Evolutionary conservation across 2,113 vertebrate genomes (phyloP), one percentile per base, ranked within the genome.

Genomic region (Picathartes gymnocephalus): DNA sequence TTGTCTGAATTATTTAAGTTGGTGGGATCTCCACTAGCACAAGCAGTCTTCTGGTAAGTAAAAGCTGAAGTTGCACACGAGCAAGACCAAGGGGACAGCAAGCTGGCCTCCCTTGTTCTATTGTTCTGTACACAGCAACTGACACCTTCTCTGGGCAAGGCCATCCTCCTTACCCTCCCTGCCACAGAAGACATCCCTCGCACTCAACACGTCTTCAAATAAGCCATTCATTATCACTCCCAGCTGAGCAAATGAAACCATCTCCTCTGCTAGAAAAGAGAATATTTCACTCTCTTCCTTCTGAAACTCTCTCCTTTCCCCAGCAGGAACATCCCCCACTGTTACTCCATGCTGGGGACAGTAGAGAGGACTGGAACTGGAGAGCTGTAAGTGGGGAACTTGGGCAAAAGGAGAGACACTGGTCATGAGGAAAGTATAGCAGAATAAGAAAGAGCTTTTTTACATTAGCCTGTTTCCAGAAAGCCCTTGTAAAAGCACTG

Each of bases 11-110:
- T 92, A 82, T 24, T 58, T 62, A 19, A 15, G 2, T 21, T 31
- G 37, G 16, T 0, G 1, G 4, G 31, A 91, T 39, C 17, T 57
- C 51, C 0, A 0, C 39, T 40, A 81, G 31, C 53, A 48, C 65
- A 81, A 51, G 53, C 14, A 37, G 17, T 24, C 11, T 60, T 80
- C 50, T 33, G 47, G 14, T 13, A 76, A 84, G 21, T 15, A 70
- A 90, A 92, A 86, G 56, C 7, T 48, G 30, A 93, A 66, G 13
- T 0, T 68, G 27, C 31, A n/a, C 10, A 15, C 3, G 2, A 77
- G 35, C 22, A 45, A 60, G 65, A 54, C 13, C 22, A 86, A 44
- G 12, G 8, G 16, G 7, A 7, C 24, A 37, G 15, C 6, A 23
- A 51, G 13, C 8, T 54, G 21, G 10, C 16, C 10, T 78, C 47